These are phyloP conservation scores for Bambusicola thoracicus DNA, from an alignment of 2,113 vertebrate species.

Conservation along the genomic window DNA sequence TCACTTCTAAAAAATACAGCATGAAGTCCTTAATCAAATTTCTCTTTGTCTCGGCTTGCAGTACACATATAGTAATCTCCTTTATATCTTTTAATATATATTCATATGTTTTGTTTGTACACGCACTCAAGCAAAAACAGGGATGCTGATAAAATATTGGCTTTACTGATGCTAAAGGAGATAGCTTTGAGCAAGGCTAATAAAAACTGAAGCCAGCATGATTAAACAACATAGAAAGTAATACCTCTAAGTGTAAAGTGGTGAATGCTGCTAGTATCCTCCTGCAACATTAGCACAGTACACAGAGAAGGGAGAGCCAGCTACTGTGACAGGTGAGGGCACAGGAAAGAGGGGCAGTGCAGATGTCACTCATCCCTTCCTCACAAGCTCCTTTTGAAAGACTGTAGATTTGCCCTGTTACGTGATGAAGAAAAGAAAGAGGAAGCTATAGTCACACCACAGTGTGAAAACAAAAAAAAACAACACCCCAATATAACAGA, in stretches of 20 bases:
- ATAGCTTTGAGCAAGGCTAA: not conserved
- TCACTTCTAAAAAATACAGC: not conserved
- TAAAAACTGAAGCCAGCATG: not conserved
- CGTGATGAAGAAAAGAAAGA: not conserved
- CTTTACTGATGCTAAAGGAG: conserved; percentile 7
- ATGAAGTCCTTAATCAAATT: not conserved
- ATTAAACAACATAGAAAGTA: not conserved
- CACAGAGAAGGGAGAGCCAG: not conserved
- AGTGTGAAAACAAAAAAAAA: not conserved
- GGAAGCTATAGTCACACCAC: not conserved
- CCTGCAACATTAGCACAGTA: accelerated
- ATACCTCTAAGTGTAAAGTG: not conserved
- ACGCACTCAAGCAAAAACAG: not conserved
- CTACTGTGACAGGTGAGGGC: not conserved
- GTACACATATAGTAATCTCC: not conserved
- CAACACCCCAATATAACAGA: not conserved
- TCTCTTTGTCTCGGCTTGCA: not conserved
- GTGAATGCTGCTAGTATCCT: not conserved
- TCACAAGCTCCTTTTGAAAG: not conserved
- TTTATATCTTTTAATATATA: conserved; percentile 42
- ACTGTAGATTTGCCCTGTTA: not conserved
- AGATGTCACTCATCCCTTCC: not conserved
- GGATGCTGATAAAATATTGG: not conserved
- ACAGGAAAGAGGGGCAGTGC: not conserved
- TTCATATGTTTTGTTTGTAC: conserved; percentile 3